phyloP scores from a whole-genome alignment of 1,140 invertebrate genomes.

The Thaumatotibia leucotreta region DNA sequence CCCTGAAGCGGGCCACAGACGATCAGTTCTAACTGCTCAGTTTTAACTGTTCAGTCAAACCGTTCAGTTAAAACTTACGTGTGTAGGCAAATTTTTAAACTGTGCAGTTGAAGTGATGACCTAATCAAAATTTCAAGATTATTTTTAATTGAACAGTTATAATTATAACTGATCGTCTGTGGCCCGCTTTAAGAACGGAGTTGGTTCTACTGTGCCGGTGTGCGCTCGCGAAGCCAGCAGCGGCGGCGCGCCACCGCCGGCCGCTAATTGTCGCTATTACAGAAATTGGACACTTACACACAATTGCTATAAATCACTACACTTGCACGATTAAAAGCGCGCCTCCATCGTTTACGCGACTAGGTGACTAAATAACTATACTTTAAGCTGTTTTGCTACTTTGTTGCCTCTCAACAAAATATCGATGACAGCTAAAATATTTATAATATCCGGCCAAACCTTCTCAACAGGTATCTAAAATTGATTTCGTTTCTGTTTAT shows the following conservation, averaged over 20 bases:
- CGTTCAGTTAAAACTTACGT: too few species aligned
- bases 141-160: too few species aligned
- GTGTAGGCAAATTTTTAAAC: too few species aligned
- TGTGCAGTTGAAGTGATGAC: too few species aligned
- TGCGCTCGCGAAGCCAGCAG: conserved; percentile 16
- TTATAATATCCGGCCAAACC: too few species aligned
- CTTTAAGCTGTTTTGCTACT: neutral
- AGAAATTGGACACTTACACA: conserved; percentile 45
- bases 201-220: conserved; percentile 6
- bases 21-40: too few species aligned
- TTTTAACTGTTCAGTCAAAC: too few species aligned
- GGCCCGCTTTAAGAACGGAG: neutral
- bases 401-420: neutral
- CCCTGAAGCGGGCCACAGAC: too few species aligned
- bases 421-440: neutral
- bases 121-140: too few species aligned
- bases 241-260: conserved; percentile 15
- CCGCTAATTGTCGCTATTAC: conserved; percentile 42
- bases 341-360: conserved; percentile 20
- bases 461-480: neutral
- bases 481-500: too few species aligned
- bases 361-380: conserved; percentile 22
- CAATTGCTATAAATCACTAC: conserved; percentile 37
- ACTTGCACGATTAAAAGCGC: conserved; percentile 8
- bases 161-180: too few species aligned